These are phyloP conservation scores for Paralinhomoeus sp. DNA, from an alignment of 2,888 invertebrate species.

Conservation along the genomic window DNA sequence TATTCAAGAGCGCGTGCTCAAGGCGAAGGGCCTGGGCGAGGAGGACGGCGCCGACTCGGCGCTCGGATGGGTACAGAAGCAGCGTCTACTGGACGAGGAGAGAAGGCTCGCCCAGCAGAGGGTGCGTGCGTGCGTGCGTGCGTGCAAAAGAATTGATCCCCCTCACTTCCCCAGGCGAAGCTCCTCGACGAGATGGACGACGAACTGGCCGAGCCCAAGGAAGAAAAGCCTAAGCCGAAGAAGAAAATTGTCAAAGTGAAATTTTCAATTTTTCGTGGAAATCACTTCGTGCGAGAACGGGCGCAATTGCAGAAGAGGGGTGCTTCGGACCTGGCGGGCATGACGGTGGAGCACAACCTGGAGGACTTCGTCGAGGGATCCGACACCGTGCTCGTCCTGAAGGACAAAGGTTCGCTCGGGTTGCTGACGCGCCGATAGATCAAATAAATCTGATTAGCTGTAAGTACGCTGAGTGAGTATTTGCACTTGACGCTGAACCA, in stretches of 20 bases:
- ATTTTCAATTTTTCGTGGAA: too few species aligned
- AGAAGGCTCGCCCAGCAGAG: slow-evolving; percentile 61
- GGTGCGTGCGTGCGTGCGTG: too few species aligned
- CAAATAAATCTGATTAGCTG: too few species aligned
- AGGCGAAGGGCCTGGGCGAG: slow-evolving; percentile 36
- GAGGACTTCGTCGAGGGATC: slow-evolving; percentile 25
- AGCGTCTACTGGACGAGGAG: slow-evolving; percentile 48
- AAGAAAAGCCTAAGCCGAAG: slow-evolving; percentile 2
- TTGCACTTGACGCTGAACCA: too few species aligned
- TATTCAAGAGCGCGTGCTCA: slow-evolving; percentile 36
- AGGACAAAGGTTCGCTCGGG: slow-evolving; percentile 46
- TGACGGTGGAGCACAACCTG: slow-evolving; percentile 55
- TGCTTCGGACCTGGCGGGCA: slow-evolving; percentile 34
- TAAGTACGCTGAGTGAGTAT: too few species aligned
- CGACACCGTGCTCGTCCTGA: slow-evolving; percentile 65
- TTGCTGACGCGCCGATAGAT: neutral
- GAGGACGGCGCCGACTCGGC: slow-evolving; percentile 41
- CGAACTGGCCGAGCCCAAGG: slow-evolving; percentile 52
- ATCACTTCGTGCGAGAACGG: too few species aligned
- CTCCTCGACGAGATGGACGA: slow-evolving; percentile 79
- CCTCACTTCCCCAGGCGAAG: slow-evolving; percentile 43
- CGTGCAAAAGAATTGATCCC: too few species aligned
- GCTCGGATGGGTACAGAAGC: slow-evolving; percentile 56
- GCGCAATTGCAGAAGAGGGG: too few species aligned
- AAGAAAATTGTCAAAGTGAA: neutral